Evolutionary conservation across 2,797 vertebrate genomes (phyloP), one percentile per base, ranked within the genome.

Genomic region (Esox masquinongy): DNA sequence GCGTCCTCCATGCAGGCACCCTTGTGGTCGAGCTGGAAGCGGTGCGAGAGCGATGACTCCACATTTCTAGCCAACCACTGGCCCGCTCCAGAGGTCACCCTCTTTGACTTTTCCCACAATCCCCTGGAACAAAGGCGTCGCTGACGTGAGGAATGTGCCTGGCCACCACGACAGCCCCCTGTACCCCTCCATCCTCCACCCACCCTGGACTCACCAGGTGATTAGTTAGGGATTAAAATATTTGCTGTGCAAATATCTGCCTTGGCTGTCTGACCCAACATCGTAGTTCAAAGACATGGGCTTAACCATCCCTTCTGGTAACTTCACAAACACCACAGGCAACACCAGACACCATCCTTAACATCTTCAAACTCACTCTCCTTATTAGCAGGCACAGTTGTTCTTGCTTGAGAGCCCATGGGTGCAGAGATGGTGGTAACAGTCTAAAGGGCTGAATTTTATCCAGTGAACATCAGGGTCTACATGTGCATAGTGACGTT

Each of bases 211-310:
- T 96, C 96, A 96, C 96, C 96, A 96, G 97, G 97, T 97, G 96
- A 98, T 97, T 97, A 99, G 96, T 96, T 96, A 95, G 91, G 97
- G 97, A 98, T 98, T 98, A 97, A 98, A 97, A 98, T 98, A 98
- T 98, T 98, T 99, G 97, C 97, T 96, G 95, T 95, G 95, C 96
- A 97, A 97, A 98, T 97, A 97, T 93, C 95, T 95, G 95, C 93
- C 95, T 95, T 96, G 95, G 95, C 95, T 95, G 89, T 92, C 89
- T 92, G 91, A 93, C 91, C 87, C 86, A 83, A 92, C 90, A 89
- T 88, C 85, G 81, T 83, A 93, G 91, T 94, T 94, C 91, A 94
- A 94, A 94, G 93, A 93, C 89, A 84, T 76, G 79, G 84, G 89
- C 91, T 94, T 92, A 85, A 91, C 87, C 85, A 85, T 90, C 85